Evolutionary conservation across 2,113 vertebrate genomes (phyloP), one percentile per base, ranked within the genome.

Genomic region (Manacus vitellinus): DNA sequence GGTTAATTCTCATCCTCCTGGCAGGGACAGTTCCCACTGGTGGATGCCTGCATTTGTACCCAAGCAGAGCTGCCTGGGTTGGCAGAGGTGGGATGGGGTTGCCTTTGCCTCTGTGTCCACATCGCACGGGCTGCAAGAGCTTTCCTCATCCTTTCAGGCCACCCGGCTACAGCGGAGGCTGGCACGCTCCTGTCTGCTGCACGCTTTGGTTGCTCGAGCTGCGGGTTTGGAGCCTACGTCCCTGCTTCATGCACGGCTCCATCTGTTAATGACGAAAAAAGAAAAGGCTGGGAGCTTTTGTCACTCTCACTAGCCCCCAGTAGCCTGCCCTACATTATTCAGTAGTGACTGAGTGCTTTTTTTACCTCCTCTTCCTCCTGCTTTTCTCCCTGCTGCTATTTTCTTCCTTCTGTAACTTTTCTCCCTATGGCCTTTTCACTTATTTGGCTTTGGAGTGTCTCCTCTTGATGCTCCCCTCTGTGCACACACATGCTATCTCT

Each of bases 241-340:
- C 83, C 80, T 95, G 93, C 91, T 94, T 86, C 92, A 56, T 80
- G 88, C 94, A 92, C 11, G 35, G 91, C 91, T 96, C 95, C 95
- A 96, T 97, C 94, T 95, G 96, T 78, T 95, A 94, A 96, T 77
- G 95, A 93, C 14, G 12, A 78, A 94, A 96, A 92, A 96, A 85
- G 90, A 89, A 89, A 95, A 93, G 72, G 59, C 85, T 78, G 88
- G 51, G 70, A 72, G 80, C 91, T 96, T 95, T 94, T 88, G 92
- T 92, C 68, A 9, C 73, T 55, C 65, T 68, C 30, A 6, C 89
- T 95, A 95, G 76, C 87, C 49, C 78, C 89, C 5, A 2, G 23
- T 78, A 95, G 90, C 94, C 92, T 96, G 94, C 58, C 67, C 88
- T 95, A 85, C 77, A 81, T 85, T 93, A 95, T 91, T 95, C 89